These are phyloP conservation scores for Halcyon malimbica DNA, from an alignment of 2,113 vertebrate species.

Conservation along the genomic window DNA sequence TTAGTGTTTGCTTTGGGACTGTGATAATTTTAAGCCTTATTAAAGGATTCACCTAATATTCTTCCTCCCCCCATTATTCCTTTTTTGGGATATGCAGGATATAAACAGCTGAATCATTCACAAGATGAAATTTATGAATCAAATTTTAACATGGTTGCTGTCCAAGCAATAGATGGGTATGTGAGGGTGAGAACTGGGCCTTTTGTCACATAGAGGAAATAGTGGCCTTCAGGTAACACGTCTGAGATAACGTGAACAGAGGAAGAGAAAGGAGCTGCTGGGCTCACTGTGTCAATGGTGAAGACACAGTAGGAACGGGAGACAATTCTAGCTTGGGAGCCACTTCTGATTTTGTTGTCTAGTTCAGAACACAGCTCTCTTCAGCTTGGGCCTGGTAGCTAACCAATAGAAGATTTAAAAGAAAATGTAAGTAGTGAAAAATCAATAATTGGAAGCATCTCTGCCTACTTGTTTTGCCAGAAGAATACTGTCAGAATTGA, in stretches of 20 bases:
- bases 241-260: not conserved
- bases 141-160: not conserved
- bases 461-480: not conserved
- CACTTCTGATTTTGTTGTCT: not conserved
- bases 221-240: not conserved
- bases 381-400: not conserved
- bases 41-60: not conserved
- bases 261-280: not conserved
- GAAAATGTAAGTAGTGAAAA: not conserved
- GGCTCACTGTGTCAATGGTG: not conserved
- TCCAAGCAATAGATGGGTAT: not conserved
- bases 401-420: not conserved
- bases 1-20: not conserved
- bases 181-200: accelerated
- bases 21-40: not conserved
- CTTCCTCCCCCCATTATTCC: not conserved
- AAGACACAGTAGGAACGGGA: not conserved
- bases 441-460: not conserved
- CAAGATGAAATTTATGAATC: not conserved
- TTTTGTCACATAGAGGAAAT: not conserved
- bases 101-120: not conserved
- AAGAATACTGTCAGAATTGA: not conserved
- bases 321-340: not conserved
- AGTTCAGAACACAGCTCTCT: not conserved
- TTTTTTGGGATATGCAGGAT: not conserved